Evolutionary conservation across 2,888 invertebrate genomes (phyloP), one percentile per base, ranked within the genome.

Genomic region (Sceliomorpha sp.): DNA sequence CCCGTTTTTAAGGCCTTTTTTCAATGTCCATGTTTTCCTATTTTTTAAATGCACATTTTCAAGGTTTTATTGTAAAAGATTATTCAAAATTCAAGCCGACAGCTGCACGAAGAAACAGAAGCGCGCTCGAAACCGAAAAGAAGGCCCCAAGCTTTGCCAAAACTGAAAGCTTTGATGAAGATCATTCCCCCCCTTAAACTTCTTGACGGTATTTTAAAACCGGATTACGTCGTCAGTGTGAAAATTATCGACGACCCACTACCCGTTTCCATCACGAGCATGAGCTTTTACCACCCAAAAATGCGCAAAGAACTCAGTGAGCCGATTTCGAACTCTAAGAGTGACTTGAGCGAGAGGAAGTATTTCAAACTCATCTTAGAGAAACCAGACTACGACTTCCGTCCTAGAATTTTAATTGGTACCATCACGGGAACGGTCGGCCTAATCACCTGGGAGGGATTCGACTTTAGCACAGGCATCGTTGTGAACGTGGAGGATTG

Each of bases 381-480:
- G 27, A 83, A 82, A 48, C 29, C 45, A 10, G 2, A 17, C 20
- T 10, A 59, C 14, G 50, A 59, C 1, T 50, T 59, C 36, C 8
- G 20, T 13, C 27, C 50, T 1, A 50, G 17, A n/a, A 42, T 59
- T 9, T 50, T 48, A 34, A 24, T 59, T 4, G 59, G 59, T 1
- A 84, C 86, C 0, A 63, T 79, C 0, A 80, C 79, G 26, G 88
- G 91, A 20, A 89, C 90, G 68, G 73, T 90, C 71, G 80, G 88
- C 29, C 84, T 89, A 77, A 80, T 90, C 50, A 85, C 89, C 0
- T 95, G 94, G 93, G 92, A 93, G 77, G 94, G 94, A 8, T 91
- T 91, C 77, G 92, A 93, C 47, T 92, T 92, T 67, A 90, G 91
- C 72, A 91, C 93, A 12, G 93, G 92, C 0, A 90, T 91, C 76